phyloP scores from a whole-genome alignment of 1,140 invertebrate genomes.

The Batillaria attramentaria region DNA sequence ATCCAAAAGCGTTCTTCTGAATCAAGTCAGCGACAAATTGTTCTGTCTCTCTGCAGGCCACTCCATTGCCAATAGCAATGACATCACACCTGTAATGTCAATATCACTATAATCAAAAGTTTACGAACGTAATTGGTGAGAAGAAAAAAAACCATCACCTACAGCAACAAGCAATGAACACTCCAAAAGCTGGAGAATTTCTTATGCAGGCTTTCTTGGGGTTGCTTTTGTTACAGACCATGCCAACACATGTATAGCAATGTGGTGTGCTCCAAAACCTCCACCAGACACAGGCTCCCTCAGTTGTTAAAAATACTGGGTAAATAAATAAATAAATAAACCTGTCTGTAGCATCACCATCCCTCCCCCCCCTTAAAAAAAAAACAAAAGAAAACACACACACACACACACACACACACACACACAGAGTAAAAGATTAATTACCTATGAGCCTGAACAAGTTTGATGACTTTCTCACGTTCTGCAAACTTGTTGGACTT shows the following conservation, averaged over 20 bases:
- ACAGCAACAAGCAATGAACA: background rate
- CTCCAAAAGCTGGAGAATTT: background rate
- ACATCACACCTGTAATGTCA: constrained; percentile 77
- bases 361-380: too few relatives aligned
- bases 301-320: too few relatives aligned
- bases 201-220: too few relatives aligned
- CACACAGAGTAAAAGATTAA: background rate
- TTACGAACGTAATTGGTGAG: too few relatives aligned
- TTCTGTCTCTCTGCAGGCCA: constrained; percentile 89
- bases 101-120: too few relatives aligned
- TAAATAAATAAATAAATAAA: too few relatives aligned
- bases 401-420: background rate
- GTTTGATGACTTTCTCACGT: constrained; percentile 32
- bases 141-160: too few relatives aligned
- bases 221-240: too few relatives aligned
- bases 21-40: constrained; percentile 81
- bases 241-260: background rate
- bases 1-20: constrained; percentile 73
- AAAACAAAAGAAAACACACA: too few relatives aligned
- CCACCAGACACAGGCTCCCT: background rate
- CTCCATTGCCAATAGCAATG: constrained; percentile 91
- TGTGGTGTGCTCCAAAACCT: background rate
- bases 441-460: constrained; percentile 48
- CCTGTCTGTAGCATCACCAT: too few relatives aligned
- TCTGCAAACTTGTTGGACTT: constrained; percentile 32